phyloP scores from a whole-genome alignment of 2,888 invertebrate species.

The Bhutanitis thaidina region DNA sequence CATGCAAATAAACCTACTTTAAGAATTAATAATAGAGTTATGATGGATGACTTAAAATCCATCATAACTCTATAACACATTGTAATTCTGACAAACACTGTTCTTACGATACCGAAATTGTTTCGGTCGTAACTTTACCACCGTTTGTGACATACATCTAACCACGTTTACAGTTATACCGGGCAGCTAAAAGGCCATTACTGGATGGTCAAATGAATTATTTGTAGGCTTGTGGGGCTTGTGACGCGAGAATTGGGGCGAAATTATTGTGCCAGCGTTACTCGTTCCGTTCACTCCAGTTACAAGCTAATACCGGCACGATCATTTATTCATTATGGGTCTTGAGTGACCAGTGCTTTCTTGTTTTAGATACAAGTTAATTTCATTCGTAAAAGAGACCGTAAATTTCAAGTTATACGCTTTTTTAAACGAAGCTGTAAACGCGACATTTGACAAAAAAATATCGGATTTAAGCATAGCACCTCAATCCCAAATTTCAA shows the following conservation, averaged over 20 bases:
- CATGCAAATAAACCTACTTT: no score
- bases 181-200: conserved; percentile 74
- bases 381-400: no score
- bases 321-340: conserved; percentile 16
- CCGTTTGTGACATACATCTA: conserved; percentile 57
- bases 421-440: no score
- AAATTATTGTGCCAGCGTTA: conserved; percentile 54
- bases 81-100: neutral
- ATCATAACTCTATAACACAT: neutral
- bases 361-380: no score
- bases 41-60: no score
- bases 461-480: no score
- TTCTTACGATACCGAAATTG: conserved; percentile 35
- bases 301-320: conserved; percentile 8
- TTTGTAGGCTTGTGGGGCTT: conserved; percentile 62
- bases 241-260: conserved; percentile 56
- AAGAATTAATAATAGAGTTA: no score
- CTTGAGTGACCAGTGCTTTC: conserved; percentile 6
- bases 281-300: conserved; percentile 25
- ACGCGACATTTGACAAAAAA: no score
- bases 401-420: no score
- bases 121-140: conserved; percentile 55
- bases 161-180: conserved; percentile 69
- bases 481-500: no score
- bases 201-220: conserved; percentile 71